phyloP scores from a whole-genome alignment of 2,113 vertebrate genomes.

The Apteryx mantelli region DNA sequence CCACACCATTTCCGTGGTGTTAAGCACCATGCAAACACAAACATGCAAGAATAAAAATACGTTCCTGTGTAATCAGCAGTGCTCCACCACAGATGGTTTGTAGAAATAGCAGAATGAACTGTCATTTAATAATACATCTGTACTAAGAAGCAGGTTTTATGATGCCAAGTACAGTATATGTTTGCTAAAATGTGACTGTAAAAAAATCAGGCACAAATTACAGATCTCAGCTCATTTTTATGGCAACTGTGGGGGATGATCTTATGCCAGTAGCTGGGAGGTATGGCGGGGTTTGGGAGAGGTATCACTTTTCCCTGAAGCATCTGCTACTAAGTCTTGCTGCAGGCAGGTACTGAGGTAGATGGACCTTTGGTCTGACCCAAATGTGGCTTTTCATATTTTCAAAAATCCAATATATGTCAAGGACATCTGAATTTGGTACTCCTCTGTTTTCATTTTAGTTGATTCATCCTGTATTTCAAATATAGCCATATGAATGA shows the following conservation, averaged over 20 bases:
- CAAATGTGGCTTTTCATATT: neutral
- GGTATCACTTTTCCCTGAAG: neutral
- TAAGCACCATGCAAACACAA: neutral
- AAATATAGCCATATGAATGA: neutral
- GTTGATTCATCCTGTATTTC: neutral
- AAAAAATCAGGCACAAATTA: neutral
- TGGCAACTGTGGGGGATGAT: neutral
- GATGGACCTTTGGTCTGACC: neutral
- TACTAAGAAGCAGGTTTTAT: neutral
- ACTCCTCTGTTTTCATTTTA: neutral
- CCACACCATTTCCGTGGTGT: neutral
- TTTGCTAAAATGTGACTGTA: neutral
- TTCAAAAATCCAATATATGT: neutral
- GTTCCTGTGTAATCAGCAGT: fast-evolving
- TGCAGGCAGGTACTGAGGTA: neutral
- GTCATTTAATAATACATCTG: neutral
- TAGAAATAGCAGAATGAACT: neutral
- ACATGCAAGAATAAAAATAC: fast-evolving
- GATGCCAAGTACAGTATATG: neutral
- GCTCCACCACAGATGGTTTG: neutral
- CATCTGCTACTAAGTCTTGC: neutral
- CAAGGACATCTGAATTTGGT: neutral
- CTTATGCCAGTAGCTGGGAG: neutral
- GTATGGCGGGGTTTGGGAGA: neutral
- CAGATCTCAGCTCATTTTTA: neutral